Percentiles rank a stretch among this genome's conserved stretches.
Conservation (phyloP, 2,888 invertebrate genomes). For the Apodemia zela region DNA sequence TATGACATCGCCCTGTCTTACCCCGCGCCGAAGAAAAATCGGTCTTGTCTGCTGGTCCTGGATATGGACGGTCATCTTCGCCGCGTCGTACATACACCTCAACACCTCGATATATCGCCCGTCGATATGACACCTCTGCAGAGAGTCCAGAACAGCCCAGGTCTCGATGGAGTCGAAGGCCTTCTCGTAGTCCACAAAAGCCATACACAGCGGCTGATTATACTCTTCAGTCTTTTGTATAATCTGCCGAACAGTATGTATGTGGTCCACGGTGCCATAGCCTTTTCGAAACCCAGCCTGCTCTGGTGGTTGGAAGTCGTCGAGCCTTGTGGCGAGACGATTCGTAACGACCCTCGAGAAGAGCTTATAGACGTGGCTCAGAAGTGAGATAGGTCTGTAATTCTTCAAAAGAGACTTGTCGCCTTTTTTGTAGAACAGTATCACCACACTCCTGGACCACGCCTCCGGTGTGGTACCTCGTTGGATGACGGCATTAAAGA, state of each 20-base stretch:
- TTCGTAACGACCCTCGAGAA: neutral
- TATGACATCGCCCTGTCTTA: slow-evolving; percentile 6
- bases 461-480: no score
- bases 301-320: neutral
- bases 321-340: neutral
- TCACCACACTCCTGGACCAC: no score
- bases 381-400: neutral
- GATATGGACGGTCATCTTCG: neutral
- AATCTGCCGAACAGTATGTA: slow-evolving; percentile 1
- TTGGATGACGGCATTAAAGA: no score
- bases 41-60: neutral
- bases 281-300: slow-evolving; percentile 17
- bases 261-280: slow-evolving; percentile 1
- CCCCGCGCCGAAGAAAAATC: neutral
- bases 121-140: slow-evolving; percentile 27
- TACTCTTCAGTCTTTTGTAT: no score
- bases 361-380: slow-evolving; percentile 10
- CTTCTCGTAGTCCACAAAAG: slow-evolving; percentile 24
- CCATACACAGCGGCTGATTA: slow-evolving; percentile 21
- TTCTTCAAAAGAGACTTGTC: neutral
- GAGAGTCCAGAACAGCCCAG: slow-evolving; percentile 28
- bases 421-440: no score
- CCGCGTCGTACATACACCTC: slow-evolving; percentile 6
- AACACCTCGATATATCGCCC: slow-evolving; percentile 25
- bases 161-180: slow-evolving; percentile 31